These are phyloP conservation scores for Rousettus leschenaultii DNA, from an alignment of 2,113 vertebrate species.

Conservation along the genomic window DNA sequence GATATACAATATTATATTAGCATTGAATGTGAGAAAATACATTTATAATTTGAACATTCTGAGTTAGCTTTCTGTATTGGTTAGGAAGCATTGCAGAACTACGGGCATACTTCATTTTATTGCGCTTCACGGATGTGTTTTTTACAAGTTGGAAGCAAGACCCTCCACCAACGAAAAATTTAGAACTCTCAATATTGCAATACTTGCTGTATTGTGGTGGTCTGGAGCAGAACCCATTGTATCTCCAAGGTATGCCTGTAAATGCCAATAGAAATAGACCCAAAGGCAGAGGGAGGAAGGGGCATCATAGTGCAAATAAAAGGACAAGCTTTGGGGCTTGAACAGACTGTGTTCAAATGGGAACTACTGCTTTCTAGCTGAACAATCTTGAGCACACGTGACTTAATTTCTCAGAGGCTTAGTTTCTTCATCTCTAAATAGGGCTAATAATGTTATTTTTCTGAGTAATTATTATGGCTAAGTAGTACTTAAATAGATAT, in stretches of 20 bases:
- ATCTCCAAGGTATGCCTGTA: background rate
- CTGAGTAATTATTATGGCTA: background rate
- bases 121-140: background rate
- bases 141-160: background rate
- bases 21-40: too few species aligned
- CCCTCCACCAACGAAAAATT: background rate
- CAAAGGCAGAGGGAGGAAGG: background rate
- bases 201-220: background rate
- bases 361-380: background rate
- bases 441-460: background rate
- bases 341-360: background rate
- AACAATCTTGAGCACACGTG: background rate
- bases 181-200: background rate
- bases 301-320: background rate
- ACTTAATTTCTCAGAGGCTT: background rate
- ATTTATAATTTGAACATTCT: background rate
- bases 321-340: background rate
- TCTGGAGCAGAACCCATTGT: background rate
- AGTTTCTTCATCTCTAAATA: background rate
- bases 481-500: background rate
- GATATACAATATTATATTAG: too few species aligned
- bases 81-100: background rate
- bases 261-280: background rate
- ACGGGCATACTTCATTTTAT: background rate
- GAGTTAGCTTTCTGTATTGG: background rate